Base-by-base conservation (phyloP, 2,888 invertebrate genomes). In the Brachynemurus nebulosus region DNA sequence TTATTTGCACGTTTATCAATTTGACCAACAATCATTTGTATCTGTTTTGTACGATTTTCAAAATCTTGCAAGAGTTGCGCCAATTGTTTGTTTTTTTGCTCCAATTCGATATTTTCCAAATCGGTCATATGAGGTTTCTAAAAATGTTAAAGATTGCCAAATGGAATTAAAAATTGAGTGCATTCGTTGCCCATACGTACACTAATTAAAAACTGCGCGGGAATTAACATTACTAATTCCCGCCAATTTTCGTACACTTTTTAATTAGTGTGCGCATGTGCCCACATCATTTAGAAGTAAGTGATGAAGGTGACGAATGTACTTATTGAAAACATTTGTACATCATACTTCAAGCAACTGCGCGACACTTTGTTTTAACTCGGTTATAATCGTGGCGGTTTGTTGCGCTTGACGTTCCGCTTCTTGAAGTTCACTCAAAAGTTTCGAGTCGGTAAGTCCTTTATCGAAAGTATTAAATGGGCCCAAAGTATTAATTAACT, bases 1-100 rank as follows among this genome's bases (percentile, higher is more conserved):
- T 60, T 57, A 47, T 64, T 62, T n/a, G 60, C 18, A 19, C 60
- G 55, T 17, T 61, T 44, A 43, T 63, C 62, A 2, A 60, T 55
- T 45, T 64, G 59, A 0, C 67, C 70, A 11, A 76, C 66, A 12
- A 76, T 56, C 44, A 64, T 63, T 57, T 76, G 74, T 30, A 79
- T 65, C 36, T 64, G 67, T 53, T 65, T 68, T 0, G 78, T 78
- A 47, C 77, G 70, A 14, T 67, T 63, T 50, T 78, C 78, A 47
- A 79, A 73, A 33, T 76, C 66, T 16, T 68, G 66, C 67, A 79
- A 69, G 54, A 77, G 78, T 3, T 68, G 63, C 42, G 74, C 69
- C 1, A 80, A 60, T 45, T 71, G 58, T 19, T 68, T 67, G 51
- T 78, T 77, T 40, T 75, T 69, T 27, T 70, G 66, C 21, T 72